A percentile compares a stretch with the other conserved stretches of the same genome.
Conservation (phyloP, 2,888 invertebrate species). For the Hololepta plana region DNA sequence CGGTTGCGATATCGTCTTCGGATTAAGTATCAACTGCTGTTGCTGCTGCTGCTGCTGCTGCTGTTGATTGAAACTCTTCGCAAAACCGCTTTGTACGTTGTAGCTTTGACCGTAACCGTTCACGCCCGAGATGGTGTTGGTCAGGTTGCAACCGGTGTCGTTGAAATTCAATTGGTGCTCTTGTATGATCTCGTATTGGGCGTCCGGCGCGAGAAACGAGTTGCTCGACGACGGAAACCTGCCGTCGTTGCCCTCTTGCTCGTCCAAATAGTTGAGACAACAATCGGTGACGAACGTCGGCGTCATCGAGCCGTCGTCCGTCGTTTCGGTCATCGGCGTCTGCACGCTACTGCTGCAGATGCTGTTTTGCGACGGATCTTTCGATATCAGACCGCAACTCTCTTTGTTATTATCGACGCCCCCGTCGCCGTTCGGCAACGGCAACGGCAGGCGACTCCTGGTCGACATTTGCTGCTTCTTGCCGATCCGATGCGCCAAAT, state of each 20-base stretch:
- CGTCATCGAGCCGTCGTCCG: constrained; percentile 23
- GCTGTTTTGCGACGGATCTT: constrained; percentile 24
- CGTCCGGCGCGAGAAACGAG: constrained; percentile 37
- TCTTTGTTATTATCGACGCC: constrained; percentile 4
- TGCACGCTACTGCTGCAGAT: constrained; percentile 23
- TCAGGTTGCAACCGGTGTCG: constrained; percentile 20
- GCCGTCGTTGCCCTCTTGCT: constrained; percentile 11
- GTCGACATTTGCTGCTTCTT: constrained; percentile 38
- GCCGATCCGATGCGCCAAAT: constrained; percentile 35
- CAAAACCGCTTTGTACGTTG: constrained; percentile 10
- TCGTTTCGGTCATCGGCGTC: constrained; percentile 26
- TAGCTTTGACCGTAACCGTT: constrained; percentile 23
- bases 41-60: no score
- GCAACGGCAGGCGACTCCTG: constrained; percentile 37
- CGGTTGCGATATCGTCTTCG: constrained; percentile 17
- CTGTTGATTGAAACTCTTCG: constrained; percentile 16
- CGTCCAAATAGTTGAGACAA: constrained; percentile 21
- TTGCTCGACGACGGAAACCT: no score
- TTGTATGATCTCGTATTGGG: constrained; percentile 42
- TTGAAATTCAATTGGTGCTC: constrained; percentile 15
- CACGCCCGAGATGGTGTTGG: constrained; percentile 26
- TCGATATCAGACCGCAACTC: constrained; percentile 14
- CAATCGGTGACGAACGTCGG: constrained; percentile 16
- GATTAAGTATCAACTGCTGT: no score
- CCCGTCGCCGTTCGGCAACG: constrained; percentile 25